Conservation (phyloP, 2,797 vertebrate genomes). For the Alca torda region DNA sequence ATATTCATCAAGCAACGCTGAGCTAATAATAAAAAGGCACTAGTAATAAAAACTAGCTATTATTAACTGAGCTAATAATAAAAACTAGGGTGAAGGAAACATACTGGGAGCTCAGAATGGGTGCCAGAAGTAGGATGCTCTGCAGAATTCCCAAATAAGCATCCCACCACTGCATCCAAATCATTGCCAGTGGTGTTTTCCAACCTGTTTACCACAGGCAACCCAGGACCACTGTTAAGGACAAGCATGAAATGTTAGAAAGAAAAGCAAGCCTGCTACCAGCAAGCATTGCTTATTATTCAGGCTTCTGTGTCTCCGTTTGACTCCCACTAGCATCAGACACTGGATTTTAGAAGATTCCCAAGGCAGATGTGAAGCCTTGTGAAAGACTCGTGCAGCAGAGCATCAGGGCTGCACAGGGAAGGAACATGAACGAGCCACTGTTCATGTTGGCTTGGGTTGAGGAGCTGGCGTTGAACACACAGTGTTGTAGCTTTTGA, state of each 20-base stretch:
- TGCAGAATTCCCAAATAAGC: background rate
- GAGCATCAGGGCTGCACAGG: background rate
- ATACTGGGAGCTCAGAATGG: background rate
- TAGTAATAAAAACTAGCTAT: slow-evolving; percentile 16
- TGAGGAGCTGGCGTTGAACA: background rate
- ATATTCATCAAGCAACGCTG: background rate
- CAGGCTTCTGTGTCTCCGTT: background rate
- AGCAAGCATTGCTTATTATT: background rate
- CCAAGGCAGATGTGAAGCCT: background rate
- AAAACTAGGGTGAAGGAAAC: slow-evolving; percentile 5
- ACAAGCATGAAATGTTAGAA: background rate
- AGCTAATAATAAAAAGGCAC: background rate
- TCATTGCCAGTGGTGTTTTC: background rate
- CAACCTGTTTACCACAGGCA: background rate
- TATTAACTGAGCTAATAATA: slow-evolving; percentile 15
- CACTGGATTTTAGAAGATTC: background rate
- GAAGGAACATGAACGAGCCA: background rate
- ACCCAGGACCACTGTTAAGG: background rate
- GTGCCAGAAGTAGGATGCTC: background rate
- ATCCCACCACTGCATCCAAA: background rate
- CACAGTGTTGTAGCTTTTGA: background rate
- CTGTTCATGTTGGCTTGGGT: too few relatives aligned
- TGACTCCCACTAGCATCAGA: background rate
- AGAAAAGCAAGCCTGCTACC: background rate
- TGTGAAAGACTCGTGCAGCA: background rate